Percentiles rank a stretch among this genome's conserved stretches.
These are phyloP conservation scores for Enteromius argenteus DNA, from an alignment of 2,797 vertebrate species.

Conservation along the genomic window DNA sequence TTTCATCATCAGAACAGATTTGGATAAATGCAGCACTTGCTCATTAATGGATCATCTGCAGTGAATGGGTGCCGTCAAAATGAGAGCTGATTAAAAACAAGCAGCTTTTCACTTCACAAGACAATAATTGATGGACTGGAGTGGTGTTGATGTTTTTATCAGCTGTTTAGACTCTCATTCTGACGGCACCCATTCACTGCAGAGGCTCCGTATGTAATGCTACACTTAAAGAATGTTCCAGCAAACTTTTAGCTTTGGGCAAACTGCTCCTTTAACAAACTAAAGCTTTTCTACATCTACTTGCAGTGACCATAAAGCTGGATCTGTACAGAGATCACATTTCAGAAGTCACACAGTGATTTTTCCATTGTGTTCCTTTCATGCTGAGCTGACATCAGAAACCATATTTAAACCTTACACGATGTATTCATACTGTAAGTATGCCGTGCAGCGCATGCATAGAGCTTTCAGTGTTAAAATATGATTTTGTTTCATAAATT, in stretches of 20 bases:
- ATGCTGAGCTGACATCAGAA: slow-evolving; percentile 20
- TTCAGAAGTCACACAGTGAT: slow-evolving; percentile 16
- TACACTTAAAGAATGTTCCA: neutral
- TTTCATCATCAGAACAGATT: neutral
- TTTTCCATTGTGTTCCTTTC: slow-evolving; percentile 25
- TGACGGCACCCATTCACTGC: neutral
- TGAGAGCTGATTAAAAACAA: neutral
- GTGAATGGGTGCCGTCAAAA: neutral
- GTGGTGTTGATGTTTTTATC: neutral
- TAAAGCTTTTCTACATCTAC: neutral
- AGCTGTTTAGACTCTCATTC: neutral
- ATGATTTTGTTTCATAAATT: neutral
- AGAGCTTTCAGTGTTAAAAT: slow-evolving; percentile 6
- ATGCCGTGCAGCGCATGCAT: slow-evolving; percentile 28
- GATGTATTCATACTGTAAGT: slow-evolving; percentile 18
- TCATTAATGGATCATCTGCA: neutral
- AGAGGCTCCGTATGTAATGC: neutral
- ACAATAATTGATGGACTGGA: neutral
- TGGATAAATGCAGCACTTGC: neutral
- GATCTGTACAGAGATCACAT: neutral
- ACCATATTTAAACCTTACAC: neutral
- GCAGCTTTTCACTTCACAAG: neutral
- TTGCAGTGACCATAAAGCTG: neutral
- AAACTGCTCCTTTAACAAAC: neutral
- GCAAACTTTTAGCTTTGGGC: neutral